Evolutionary conservation across 2,113 vertebrate species (phyloP).

Genomic region (Bombycilla garrulus): DNA sequence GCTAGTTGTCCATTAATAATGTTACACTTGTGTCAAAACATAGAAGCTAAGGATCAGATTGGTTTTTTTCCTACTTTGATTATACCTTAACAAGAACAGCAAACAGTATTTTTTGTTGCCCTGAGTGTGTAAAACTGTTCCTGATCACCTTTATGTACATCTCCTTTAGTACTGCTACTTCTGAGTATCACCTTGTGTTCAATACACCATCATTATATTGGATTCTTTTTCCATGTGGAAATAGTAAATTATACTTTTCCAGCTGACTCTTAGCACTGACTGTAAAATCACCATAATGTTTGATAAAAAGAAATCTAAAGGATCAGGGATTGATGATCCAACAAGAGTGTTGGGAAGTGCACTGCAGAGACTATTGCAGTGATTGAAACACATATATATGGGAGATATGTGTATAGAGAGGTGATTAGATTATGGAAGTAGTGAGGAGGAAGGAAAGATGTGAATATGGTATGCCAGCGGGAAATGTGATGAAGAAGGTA

Average conservation of each 20-base stretch:
- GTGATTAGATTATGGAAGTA: background rate
- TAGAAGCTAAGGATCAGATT: background rate
- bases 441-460: background rate
- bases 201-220: background rate
- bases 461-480: background rate
- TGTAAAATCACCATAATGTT: background rate
- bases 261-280: background rate
- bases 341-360: background rate
- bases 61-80: background rate
- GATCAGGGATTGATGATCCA: background rate
- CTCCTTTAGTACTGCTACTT: background rate
- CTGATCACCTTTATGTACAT: background rate
- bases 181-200: background rate
- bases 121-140: background rate
- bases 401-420: background rate
- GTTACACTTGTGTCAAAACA: background rate
- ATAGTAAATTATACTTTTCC: background rate
- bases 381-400: background rate
- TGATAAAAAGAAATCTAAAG: background rate
- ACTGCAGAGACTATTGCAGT: background rate
- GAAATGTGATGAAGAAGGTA: background rate
- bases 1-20: background rate
- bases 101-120: background rate
- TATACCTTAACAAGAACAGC: background rate
- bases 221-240: background rate